Base-by-base conservation (phyloP, 2,888 invertebrate genomes). In the Microctonus aethiopoides region DNA sequence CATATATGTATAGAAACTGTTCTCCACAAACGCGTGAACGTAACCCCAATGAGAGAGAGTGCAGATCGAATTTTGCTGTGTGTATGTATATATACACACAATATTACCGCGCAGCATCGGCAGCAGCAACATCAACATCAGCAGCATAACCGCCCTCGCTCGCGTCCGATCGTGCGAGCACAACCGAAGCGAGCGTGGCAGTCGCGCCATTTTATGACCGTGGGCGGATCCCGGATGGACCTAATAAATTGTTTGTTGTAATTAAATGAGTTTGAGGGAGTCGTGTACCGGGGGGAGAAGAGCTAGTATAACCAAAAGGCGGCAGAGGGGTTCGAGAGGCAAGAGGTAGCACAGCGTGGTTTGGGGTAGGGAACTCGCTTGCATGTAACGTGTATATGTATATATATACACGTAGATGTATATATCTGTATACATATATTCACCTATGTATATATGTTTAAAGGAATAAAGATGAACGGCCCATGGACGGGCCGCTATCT, bases 241-340 rank as follows among this genome's bases (percentile, higher is more conserved):
- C 85, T 85, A 85, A 86, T 86, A 86, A 86, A 86, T 86, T 86
- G 85, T 86, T 86, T 86, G 85, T 84, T 83, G 85, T 85, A 86
- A 86, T 86, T 86, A 86, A 86, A 85, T 84, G 85, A 86, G 84
- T 83, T 84, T 81, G 82, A 81, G 84, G 82, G 84, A 83, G 81
- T 81, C 82, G 84, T 84, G 84, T 84, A 82, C 81, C 80, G 79
- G 79, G 81, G 78, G 78, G 76, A 79, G 69, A 66, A 76, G 60
- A 73, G 69, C 73, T 70, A 74, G 73, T 68, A n/a, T n/a, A 62
- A 63, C 39, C 66, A 63, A 36, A 67, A 61, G 29, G 52, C 52
- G 56, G 67, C 16, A 63, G 71, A 74, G 76, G 71, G 73, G 71
- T 74, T 75, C 72, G 75, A 70, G 67, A 29, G 52, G 61, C 60